These are phyloP conservation scores for Laothoe populi DNA, from an alignment of 2,888 invertebrate genomes.

Conservation along the genomic window DNA sequence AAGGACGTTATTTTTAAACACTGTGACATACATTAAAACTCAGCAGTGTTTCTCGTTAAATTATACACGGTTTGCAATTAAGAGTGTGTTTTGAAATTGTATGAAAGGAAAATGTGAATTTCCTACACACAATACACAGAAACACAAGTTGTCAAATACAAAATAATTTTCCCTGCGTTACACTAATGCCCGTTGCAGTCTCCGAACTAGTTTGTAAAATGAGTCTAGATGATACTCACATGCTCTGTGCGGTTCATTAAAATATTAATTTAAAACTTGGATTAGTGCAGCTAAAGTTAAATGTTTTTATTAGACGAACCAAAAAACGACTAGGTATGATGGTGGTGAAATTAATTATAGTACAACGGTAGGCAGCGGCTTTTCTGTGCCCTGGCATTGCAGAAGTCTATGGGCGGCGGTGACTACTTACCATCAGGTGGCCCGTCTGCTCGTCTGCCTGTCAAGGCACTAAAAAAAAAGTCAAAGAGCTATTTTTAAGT, in stretches of 20 bases:
- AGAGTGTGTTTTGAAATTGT: conserved; percentile 20
- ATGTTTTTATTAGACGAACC: no score
- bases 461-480: no score
- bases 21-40: not conserved
- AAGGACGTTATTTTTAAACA: not conserved
- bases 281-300: no score
- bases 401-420: no score
- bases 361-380: no score
- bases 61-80: conserved; percentile 20
- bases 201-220: conserved; percentile 9
- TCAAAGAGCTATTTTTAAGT: no score
- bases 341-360: no score
- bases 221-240: not conserved
- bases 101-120: conserved; percentile 14
- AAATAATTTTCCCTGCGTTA: conserved; percentile 19
- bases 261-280: not conserved
- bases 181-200: conserved; percentile 12
- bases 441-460: no score
- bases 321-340: no score
- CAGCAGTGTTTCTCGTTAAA: conserved; percentile 12
- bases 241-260: conserved; percentile 1
- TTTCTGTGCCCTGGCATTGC: no score
- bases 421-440: no score
- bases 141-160: conserved; percentile 23
- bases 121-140: no score